Base-by-base conservation (phyloP, 2,113 vertebrate species). In the Phrynosoma blainvillii region DNA sequence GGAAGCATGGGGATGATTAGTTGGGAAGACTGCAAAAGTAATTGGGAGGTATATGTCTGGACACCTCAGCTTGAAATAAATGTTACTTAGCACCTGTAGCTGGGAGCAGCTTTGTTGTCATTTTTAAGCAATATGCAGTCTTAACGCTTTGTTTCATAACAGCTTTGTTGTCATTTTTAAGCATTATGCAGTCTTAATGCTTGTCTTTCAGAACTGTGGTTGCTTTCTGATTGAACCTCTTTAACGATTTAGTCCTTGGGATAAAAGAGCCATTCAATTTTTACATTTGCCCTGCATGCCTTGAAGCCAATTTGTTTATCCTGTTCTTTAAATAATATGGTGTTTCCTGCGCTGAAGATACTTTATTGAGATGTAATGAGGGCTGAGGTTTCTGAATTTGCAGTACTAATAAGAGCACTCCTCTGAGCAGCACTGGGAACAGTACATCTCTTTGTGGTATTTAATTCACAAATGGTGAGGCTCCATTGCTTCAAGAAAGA, bases 361-460 rank as follows among this genome's bases (percentile, higher is more conserved):
- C 30, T 90, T 85, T 83, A 81, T 81, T 89, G 77, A 87, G 84
- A 83, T 32, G 70, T 88, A 54, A 47, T 88, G 40, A 36, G 20
- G 66, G 85, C 75, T 54, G 78, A 87, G 32, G 59, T 36, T 84
- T 42, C 56, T 89, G 84, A 81, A 87, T 85, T 74, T 82, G 70
- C 42, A 62, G 59, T 71, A 74, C 40, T 56, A 52, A 77, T 84
- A 32, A 36, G 56, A 88, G 62, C 81, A 65, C 25, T 88, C 30
- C 36, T 66, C 68, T 82, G 70, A 88, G 65, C 71, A 89, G 52
- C 9, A 16, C 13, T 79, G 71, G 7, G 30, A 88, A 81, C 79
- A 86, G 73, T 85, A 79, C 30, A 85, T 40, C 36, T 87, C 75
- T 68, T 84, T 56, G 54, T 84, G 82, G 47, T 88, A 85, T 90